Evolutionary conservation across 2,888 invertebrate species (phyloP).

Genomic region (Hyalella azteca): DNA sequence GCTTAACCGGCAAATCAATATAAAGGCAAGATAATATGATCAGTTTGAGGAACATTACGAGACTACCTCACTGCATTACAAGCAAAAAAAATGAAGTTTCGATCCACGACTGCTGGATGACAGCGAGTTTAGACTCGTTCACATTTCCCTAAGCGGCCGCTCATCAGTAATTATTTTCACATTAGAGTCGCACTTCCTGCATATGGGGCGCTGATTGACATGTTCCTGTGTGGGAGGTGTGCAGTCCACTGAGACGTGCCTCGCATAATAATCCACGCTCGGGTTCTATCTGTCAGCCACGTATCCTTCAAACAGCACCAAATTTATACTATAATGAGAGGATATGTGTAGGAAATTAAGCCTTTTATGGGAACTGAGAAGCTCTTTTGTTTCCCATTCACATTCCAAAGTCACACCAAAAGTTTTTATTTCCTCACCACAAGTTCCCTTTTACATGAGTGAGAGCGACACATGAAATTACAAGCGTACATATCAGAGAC

Average conservation of each 20-base stretch:
- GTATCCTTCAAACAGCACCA: constrained; percentile 8
- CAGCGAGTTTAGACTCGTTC: constrained; percentile 4
- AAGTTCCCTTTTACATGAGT: too few species aligned
- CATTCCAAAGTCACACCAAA: too few species aligned
- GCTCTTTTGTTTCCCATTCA: not conserved
- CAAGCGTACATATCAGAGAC: too few species aligned
- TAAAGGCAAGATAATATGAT: too few species aligned
- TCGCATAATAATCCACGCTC: constrained; percentile 2
- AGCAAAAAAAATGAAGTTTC: too few species aligned
- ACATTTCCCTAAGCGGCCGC: constrained; percentile 10
- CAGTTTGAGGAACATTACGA: too few species aligned
- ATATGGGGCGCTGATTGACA: constrained; percentile 24
- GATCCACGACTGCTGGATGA: too few species aligned
- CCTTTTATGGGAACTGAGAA: not conserved
- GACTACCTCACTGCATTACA: too few species aligned
- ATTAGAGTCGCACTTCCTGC: constrained; percentile 31
- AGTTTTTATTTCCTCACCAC: too few species aligned
- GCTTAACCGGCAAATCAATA: too few species aligned
- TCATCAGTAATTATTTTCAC: constrained; percentile 32
- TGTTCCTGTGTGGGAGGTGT: constrained; percentile 26
- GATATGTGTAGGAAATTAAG: not conserved
- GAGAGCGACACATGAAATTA: too few species aligned
- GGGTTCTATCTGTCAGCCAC: constrained; percentile 13
- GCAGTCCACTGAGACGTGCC: constrained; percentile 30
- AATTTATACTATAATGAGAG: constrained; percentile 9